phyloP scores from a whole-genome alignment of 92 coral and sea anemone species.

The Anthopleura xanthogrammica region DNA sequence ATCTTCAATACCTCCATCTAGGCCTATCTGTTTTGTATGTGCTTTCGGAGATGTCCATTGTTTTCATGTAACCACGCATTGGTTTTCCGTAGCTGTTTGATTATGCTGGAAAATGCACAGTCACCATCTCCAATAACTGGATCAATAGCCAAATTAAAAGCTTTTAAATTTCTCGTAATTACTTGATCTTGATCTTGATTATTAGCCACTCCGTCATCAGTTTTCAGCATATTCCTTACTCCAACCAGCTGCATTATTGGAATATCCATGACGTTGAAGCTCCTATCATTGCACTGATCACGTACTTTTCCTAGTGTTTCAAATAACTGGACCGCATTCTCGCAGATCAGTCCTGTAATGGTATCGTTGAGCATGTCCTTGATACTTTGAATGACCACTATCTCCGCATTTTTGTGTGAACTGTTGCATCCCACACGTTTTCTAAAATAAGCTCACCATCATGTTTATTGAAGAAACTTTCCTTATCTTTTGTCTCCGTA shows the following conservation, averaged over 20 bases:
- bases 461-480: too few relatives aligned
- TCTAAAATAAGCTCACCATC: not conserved
- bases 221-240: not conserved
- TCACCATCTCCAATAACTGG: conserved; percentile 52
- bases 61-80: not conserved
- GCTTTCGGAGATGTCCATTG: not conserved
- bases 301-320: conserved; percentile 1
- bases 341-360: not conserved
- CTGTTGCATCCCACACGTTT: not conserved
- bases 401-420: too few relatives aligned
- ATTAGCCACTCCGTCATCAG: conserved; percentile 3
- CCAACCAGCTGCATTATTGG: not conserved
- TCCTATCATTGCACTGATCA: not conserved
- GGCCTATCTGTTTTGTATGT: conserved; percentile 2
- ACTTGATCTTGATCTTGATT: conserved; percentile 7
- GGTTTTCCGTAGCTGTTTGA: conserved; percentile 35
- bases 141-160: conserved; percentile 34
- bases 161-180: conserved; percentile 22
- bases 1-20: conserved; percentile 1
- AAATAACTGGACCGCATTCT: not conserved
- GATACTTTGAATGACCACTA: not conserved
- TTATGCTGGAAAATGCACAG: conserved; percentile 46
- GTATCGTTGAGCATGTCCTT: not conserved
- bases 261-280: not conserved
- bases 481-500: too few relatives aligned